These are phyloP conservation scores for Seriola quinqueradiata DNA, from an alignment of 2,113 vertebrate genomes.

Conservation along the genomic window DNA sequence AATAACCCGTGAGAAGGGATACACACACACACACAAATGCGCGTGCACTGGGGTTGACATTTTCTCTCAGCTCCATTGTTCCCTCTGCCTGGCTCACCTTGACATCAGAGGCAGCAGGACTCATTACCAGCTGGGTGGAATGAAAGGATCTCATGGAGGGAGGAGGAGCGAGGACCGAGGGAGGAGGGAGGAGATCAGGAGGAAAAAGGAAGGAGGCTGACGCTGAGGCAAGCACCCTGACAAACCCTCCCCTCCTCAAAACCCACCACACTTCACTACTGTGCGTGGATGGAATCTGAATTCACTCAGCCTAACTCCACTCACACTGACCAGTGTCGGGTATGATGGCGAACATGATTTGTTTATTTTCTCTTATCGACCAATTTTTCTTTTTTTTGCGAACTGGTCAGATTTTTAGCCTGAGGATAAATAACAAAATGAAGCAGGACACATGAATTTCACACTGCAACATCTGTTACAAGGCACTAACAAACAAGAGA, in stretches of 20 bases:
- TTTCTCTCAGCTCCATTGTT: constrained; percentile 83
- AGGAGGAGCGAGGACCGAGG: constrained; percentile 52
- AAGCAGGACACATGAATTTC: constrained; percentile 32
- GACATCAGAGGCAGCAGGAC: constrained; percentile 83
- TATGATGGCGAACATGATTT: constrained; percentile 23
- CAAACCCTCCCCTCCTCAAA: background rate
- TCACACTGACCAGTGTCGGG: constrained; percentile 26
- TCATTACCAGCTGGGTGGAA: constrained; percentile 81
- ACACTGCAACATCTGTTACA: constrained; percentile 38
- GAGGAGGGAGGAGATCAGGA: constrained; percentile 58
- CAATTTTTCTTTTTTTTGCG: background rate
- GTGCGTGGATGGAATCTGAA: constrained; percentile 54
- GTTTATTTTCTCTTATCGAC: constrained; percentile 38
- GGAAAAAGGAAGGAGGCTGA: constrained; percentile 66
- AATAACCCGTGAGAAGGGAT: constrained; percentile 74
- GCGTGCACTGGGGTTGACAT: constrained; percentile 74
- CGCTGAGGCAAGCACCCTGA: constrained; percentile 58
- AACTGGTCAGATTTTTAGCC: constrained; percentile 23
- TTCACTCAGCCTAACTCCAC: constrained; percentile 17
- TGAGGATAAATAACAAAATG: constrained; percentile 37
- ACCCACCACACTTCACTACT: constrained; percentile 14
- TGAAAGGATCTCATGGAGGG: constrained; percentile 76
- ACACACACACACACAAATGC: background rate
- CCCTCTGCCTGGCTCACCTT: constrained; percentile 82
- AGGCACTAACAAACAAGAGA: constrained; percentile 54